Conservation (phyloP, 2,888 invertebrate species). For the Clunio marinus region DNA sequence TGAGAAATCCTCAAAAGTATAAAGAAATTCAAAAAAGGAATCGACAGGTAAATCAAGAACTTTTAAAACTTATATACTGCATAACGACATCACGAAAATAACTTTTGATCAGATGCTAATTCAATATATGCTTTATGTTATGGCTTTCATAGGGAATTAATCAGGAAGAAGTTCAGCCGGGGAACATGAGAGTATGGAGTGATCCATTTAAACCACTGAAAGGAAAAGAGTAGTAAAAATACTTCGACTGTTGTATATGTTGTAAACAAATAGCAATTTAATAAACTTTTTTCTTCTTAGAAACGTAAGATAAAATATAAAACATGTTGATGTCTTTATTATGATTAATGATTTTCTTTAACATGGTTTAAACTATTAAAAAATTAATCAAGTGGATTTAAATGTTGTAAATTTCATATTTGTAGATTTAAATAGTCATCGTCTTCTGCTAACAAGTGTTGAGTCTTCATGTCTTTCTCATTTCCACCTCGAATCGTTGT, state of each 20-base stretch:
- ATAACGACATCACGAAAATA: too few relatives aligned
- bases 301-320: background rate
- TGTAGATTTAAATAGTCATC: constrained; percentile 32
- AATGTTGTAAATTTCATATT: background rate
- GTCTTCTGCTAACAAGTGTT: constrained; percentile 30
- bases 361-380: background rate
- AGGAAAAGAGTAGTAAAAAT: background rate
- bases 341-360: background rate
- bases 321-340: constrained; percentile 14
- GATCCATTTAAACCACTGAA: constrained; percentile 51
- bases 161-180: constrained; percentile 8
- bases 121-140: too few relatives aligned
- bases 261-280: background rate
- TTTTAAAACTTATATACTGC: too few relatives aligned
- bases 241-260: background rate
- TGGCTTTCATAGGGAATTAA: constrained; percentile 35
- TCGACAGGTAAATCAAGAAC: background rate
- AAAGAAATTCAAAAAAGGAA: constrained; percentile 49
- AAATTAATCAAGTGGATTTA: background rate
- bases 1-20: constrained; percentile 59
- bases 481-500: background rate
- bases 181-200: constrained; percentile 55
- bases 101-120: background rate
- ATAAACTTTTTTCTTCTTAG: background rate
- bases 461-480: constrained; percentile 1